These are phyloP conservation scores for Stenolophus ochropezus DNA, from an alignment of 2,888 invertebrate genomes.

Conservation along the genomic window DNA sequence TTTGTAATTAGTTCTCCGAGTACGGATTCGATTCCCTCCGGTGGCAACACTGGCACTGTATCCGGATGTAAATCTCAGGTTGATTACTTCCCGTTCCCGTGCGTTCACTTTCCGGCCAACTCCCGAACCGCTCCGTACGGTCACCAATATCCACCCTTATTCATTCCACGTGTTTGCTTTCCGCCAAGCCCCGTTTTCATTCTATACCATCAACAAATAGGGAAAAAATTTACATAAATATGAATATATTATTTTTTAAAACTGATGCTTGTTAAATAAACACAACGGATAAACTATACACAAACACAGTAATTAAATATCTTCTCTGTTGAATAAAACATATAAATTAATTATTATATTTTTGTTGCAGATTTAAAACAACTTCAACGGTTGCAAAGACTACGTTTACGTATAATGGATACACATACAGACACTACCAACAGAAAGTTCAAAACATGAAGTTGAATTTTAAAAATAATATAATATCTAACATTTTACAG, in stretches of 20 bases:
- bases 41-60: conserved; percentile 45
- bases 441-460: too few species aligned
- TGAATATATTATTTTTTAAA: not conserved
- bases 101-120: not conserved
- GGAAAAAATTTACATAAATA: not conserved
- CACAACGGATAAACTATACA: not conserved
- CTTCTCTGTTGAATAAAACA: not conserved
- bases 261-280: not conserved
- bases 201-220: not conserved
- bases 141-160: too few species aligned
- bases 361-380: not conserved
- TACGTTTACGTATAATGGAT: too few species aligned
- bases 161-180: too few species aligned
- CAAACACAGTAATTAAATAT: not conserved
- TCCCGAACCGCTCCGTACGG: not conserved
- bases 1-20: not conserved
- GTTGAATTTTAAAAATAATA: too few species aligned
- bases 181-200: too few species aligned
- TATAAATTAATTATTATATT: not conserved
- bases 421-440: too few species aligned
- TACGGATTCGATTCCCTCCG: conserved; percentile 29
- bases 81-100: conserved; percentile 41
- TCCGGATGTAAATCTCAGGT: conserved; percentile 51
- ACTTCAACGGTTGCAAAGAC: not conserved
- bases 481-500: too few species aligned